Conservation (phyloP, 2,113 vertebrate species). For the Lophura nycthemera region DNA sequence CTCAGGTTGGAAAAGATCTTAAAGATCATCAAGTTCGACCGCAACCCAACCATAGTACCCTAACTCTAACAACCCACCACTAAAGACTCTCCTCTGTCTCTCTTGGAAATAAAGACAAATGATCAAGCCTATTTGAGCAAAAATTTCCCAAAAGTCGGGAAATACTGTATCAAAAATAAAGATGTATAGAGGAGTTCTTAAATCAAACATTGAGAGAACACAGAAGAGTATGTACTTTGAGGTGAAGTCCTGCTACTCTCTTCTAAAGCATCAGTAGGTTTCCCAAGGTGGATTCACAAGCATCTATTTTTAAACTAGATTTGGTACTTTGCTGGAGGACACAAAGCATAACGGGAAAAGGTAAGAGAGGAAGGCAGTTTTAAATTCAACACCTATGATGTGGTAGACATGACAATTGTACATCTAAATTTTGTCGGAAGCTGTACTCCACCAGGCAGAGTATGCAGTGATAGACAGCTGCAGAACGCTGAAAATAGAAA, state of each 20-base stretch:
- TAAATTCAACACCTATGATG: neutral
- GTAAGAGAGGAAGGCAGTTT: neutral
- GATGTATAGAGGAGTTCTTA: neutral
- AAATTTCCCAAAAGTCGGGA: neutral
- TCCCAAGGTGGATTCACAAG: neutral
- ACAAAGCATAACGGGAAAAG: neutral
- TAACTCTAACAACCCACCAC: too few species aligned
- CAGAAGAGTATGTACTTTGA: neutral
- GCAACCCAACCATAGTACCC: too few species aligned
- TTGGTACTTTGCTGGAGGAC: neutral
- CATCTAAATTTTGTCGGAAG: neutral
- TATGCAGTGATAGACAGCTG: neutral
- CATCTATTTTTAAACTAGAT: neutral
- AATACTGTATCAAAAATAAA: neutral
- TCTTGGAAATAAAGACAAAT: too few species aligned
- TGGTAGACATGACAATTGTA: neutral
- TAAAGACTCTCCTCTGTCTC: too few species aligned
- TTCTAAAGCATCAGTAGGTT: neutral
- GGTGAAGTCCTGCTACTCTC: neutral
- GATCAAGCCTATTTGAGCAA: too few species aligned
- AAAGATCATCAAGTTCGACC: too few species aligned
- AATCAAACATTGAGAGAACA: neutral
- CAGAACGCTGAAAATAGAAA: neutral
- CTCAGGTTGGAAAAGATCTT: too few species aligned
- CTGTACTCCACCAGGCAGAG: neutral